Base-by-base conservation (phyloP, 2,797 vertebrate species). In the Catamblyrhynchus diadema region DNA sequence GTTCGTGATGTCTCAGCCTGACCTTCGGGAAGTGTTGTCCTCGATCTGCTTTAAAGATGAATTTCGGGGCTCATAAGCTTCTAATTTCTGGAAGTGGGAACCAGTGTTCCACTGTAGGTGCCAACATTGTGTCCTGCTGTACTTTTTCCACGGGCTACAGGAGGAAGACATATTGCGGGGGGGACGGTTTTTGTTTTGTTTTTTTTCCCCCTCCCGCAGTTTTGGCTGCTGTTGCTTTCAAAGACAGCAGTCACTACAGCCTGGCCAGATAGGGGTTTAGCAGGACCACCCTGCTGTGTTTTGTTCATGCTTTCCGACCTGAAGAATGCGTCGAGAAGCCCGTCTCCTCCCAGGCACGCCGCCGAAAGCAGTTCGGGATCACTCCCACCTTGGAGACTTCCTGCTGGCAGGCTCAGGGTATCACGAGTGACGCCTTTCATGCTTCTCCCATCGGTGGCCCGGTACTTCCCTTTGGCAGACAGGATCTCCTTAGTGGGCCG, bases 161-260 rank as follows among this genome's bases (percentile, higher is more conserved):
- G 24, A 45, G 51, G 42, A 53, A 33, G 12, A 35, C 19, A 1
- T 19, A 27, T 7, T 7, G 27, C 27, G 19, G 37, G 16, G 33
- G 19, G 42, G 22, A 27, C 3, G 9, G 0, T 9, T 30, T 37
- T n/a, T 33, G 23, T 20, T 56, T 22, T 4, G 41, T 1, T 13
- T 19, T 4, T 1, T 13, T 19, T 4, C 3, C 8, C 13, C 8
- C 1, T 16, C 8, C 20, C 12, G 7, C 8, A 2, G 39, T 44
- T 4, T 11, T 32, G 39, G 19, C 17, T 32, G 54, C 11, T 33
- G 62, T 25, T 20, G 9, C 13, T 44, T 61, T 39, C 33, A 24
- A 65, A 59, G 53, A 4, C 41, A 10, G 60, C 37, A 41, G 22
- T 17, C 6, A 0, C 28, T 64, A 7, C 12, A 6, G 65, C 10